Base-by-base conservation (phyloP, 2,888 invertebrate species). In the Ctenicera cuprea region DNA sequence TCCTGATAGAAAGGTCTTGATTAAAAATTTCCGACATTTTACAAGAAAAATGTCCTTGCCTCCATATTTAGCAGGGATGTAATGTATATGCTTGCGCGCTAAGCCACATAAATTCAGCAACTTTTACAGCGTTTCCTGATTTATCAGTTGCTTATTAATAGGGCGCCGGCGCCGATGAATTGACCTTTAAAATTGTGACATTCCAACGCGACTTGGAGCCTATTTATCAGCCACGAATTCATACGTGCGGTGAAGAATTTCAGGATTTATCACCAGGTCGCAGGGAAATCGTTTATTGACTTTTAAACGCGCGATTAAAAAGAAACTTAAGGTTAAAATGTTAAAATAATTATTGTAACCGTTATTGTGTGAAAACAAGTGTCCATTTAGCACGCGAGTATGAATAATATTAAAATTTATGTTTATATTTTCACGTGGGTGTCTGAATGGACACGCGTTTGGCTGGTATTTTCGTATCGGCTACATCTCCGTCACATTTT, bases 271-370 rank as follows among this genome's bases (percentile, higher is more conserved):
- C 64, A 20, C 45, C 64, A 45, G 14, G 45, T 43, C 48, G 50
- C 22, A 48, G 71, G 59, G 54, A 71, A 66, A 54, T 59, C 65
- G 41, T 59, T 71, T 59, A 65, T 71, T 59, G 65, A 71, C 62
- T 71, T 71, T 66, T 66, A 71, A 71, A 71, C n/a, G 22, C 57
- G 48, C 48, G 38, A 61, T 63, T 68, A 61, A 68, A 45, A 68
- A 61, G 61, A 48, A 68, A 63, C 30, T 63, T 33, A 20, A 73
- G 64, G 50, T 57, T 65, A 66, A 33, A 70, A 74, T 70, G 70
- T 70, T 65, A 74, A 74, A 70, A 74, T 70, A 74, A 74, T 70
- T 74, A 26, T 66, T 66, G 30, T 52, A 52, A 70, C 70, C 70
- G 74, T 70, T 70, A 70, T 66, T 64, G 67, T 68, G 45, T 33